Percentiles rank a stretch among this genome's conserved stretches.
phyloP scores from a whole-genome alignment of 2,888 invertebrate genomes.

The Rapana venosa region DNA sequence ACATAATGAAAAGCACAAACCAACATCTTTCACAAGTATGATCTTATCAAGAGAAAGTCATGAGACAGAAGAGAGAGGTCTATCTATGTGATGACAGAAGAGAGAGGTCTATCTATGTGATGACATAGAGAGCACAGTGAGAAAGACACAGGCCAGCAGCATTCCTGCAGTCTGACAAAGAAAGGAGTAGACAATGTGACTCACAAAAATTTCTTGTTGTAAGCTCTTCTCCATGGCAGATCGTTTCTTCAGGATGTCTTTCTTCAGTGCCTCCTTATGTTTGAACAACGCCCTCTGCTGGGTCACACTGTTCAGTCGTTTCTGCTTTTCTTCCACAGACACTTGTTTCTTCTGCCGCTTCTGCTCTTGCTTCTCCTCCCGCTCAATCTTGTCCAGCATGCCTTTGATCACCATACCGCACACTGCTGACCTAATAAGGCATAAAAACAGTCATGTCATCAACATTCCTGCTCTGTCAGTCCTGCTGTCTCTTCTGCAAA shows the following conservation, averaged over 20 bases:
- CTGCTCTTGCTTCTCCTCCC: slow-evolving; percentile 75
- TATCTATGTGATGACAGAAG: too few relatives aligned
- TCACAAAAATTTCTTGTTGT: slow-evolving; percentile 90
- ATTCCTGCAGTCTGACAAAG: background rate
- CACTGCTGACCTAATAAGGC: slow-evolving; percentile 65
- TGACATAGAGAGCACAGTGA: too few relatives aligned
- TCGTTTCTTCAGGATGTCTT: slow-evolving; percentile 94
- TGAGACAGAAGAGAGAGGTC: too few relatives aligned
- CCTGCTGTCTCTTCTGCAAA: too few relatives aligned
- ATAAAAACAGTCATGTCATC: slow-evolving; percentile 19
- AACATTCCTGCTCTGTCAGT: too few relatives aligned
- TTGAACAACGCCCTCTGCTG: slow-evolving; percentile 88
- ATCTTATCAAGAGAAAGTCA: too few relatives aligned
- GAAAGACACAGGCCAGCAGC: too few relatives aligned
- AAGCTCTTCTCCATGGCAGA: slow-evolving; percentile 85
- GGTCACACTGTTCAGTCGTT: slow-evolving; percentile 81
- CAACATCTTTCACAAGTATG: too few relatives aligned
- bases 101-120: too few relatives aligned
- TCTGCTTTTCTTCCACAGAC: slow-evolving; percentile 81
- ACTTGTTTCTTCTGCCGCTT: slow-evolving; percentile 74
- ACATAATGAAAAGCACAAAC: too few relatives aligned
- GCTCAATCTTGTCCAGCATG: slow-evolving; percentile 78
- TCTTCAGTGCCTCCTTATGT: slow-evolving; percentile 94
- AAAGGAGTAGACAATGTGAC: slow-evolving; percentile 25
- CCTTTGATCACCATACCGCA: slow-evolving; percentile 74